Evolutionary conservation across 2,113 vertebrate genomes (phyloP).

Genomic region (Ammospiza caudacuta): DNA sequence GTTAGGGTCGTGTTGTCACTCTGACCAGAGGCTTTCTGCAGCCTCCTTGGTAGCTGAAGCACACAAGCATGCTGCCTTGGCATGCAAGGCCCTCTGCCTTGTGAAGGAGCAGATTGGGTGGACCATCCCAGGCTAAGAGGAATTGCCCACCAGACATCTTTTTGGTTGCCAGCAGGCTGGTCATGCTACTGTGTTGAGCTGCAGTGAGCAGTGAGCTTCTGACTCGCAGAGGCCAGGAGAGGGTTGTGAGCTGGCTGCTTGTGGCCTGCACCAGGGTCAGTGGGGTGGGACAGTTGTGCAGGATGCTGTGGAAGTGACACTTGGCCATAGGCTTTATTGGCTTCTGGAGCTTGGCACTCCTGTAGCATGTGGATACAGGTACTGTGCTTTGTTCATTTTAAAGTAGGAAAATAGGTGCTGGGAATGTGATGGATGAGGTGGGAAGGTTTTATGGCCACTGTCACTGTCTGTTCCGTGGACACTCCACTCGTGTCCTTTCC

Average conservation of each 20-base stretch:
- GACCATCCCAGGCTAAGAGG: background rate
- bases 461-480: background rate
- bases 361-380: background rate
- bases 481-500: background rate
- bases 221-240: background rate
- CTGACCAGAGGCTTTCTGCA: background rate
- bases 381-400: background rate
- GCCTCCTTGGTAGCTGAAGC: background rate
- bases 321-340: background rate
- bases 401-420: background rate
- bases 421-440: background rate
- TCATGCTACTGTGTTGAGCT: background rate
- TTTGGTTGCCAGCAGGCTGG: background rate
- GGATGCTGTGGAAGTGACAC: background rate
- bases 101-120: background rate
- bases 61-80: no score
- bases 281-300: background rate
- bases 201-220: background rate
- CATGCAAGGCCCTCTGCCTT: fast-evolving
- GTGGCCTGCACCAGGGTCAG: fast-evolving
- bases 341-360: fast-evolving
- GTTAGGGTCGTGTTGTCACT: background rate
- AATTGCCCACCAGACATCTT: background rate
- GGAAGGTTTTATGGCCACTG: background rate
- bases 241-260: background rate